These are phyloP conservation scores for Conger conger DNA, from an alignment of 2,113 vertebrate genomes.

Conservation along the genomic window DNA sequence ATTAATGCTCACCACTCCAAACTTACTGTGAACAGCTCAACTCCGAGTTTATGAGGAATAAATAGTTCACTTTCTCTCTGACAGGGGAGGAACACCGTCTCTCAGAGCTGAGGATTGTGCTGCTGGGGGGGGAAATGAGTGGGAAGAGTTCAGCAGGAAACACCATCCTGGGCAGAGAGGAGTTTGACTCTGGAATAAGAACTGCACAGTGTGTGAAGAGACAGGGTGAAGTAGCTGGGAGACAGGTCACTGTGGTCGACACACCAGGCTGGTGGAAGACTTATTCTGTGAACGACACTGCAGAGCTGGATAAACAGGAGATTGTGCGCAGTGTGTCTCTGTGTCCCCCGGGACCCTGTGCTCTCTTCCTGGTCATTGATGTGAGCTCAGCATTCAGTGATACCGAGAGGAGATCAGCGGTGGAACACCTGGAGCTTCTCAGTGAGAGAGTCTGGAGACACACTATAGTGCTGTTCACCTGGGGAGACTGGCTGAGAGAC, in stretches of 20 bases:
- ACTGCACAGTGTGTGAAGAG: constrained; percentile 17
- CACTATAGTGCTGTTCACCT: constrained; percentile 40
- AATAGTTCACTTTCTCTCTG: background rate
- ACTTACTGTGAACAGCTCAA: no score
- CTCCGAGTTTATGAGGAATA: no score
- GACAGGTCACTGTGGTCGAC: constrained; percentile 21
- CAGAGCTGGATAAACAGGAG: constrained; percentile 37
- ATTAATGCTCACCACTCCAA: no score
- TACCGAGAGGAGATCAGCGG: background rate
- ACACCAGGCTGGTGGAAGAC: constrained; percentile 15
- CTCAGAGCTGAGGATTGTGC: constrained; percentile 18
- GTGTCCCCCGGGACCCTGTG: constrained; percentile 40
- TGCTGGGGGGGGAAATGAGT: background rate
- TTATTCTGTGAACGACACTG: constrained; percentile 23
- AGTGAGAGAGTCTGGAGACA: constrained; percentile 31
- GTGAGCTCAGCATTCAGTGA: background rate
- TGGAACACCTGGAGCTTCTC: constrained; percentile 29
- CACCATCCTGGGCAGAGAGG: constrained; percentile 11
- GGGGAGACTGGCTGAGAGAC: constrained; percentile 16
- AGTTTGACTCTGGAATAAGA: background rate
- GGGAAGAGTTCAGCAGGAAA: constrained; percentile 24
- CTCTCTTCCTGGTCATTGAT: constrained; percentile 10
- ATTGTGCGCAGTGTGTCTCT: constrained; percentile 41
- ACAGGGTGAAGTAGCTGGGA: constrained; percentile 17
- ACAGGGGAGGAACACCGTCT: background rate